Base-by-base conservation (phyloP, 2,113 vertebrate species). In the Xyliphius kryptos region DNA sequence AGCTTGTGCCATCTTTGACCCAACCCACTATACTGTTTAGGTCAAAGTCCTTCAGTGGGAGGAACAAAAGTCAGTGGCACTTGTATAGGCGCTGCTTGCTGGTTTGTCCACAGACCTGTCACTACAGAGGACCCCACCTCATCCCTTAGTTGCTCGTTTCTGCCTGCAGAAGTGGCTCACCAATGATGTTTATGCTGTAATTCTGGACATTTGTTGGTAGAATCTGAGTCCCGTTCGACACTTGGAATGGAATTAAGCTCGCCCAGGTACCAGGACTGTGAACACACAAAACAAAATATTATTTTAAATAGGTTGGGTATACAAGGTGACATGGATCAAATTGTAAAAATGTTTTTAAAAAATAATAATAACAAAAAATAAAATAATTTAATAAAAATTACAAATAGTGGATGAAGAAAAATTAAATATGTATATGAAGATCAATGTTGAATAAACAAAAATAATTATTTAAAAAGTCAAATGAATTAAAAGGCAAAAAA, bases 201-300 rank as follows among this genome's bases (percentile, higher is more conserved):
- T 97, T 98, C 91, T 97, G 92, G 90, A 97, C 92, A 91, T 92
- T 98, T 90, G 94, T 89, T 76, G 92, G 93, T 89, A 98, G 91
- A 88, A 97, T 97, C 85, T 90, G 90, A 88, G 95, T 95, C 88
- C 93, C 93, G 82, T 94, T 98, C 90, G 94, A 95, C 88, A 98
- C 92, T 92, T 97, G 95, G 86, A 98, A 98, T 88, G 95, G 95
- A 91, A 98, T 93, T 91, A 98, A 94, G 89, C 95, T 98, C 97
- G 94, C 95, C 94, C 95, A 97, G 91, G 95, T 98, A 98, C 95
- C 95, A 98, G 95, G 95, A 97, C 95, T 98, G 91, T 75, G 66
- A 61, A 81, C 57, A 74, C 47, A 71, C 22, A 56, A n/a, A 17
- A 22, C 9, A 69, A 55, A 32, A 32, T 32, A 32, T 32, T 32